Base-by-base conservation (phyloP, 35 echinoderm and acorn worm species). In the Stichopus chloronotus region DNA sequence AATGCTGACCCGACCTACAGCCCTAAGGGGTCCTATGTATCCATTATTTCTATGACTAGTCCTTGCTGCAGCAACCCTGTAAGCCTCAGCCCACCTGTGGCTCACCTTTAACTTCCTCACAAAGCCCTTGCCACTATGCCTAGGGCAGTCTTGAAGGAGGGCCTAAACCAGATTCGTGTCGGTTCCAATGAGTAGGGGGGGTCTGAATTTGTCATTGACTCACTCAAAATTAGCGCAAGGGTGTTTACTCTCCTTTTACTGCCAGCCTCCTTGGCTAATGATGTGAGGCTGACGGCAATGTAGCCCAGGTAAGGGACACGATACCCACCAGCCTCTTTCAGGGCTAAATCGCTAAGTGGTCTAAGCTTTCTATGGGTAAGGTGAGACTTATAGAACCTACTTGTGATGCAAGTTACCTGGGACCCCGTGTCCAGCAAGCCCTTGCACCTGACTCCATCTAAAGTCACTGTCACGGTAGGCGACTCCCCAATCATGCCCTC, bases 251-350 rank as follows among this genome's bases (percentile, higher is more conserved):
- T 86, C 58, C 55, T 72, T 9, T 19, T 74, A 19, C 23, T 53
- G 19, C 92, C 92, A 52, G 92, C 81, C 16, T 84, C 81, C 13
- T 53, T n/a, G 9, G 56, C 81, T 58, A 72, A 16, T 30, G 63
- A 25, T 5, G 79, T 69, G 30, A 93, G n/a, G 25, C 69, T 55
- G 2, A 87, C 52, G 5, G 58, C 19, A 24, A 94, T 20, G 68
- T 93, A 93, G 4, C 92, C 92, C 6, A 94, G 63, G 84, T 95
- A 92, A 5, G 90, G 90, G 19, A 95, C 94, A 17, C 71, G 10
- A n/a, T 78, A 56, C 13, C 94, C 90, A 24, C 94, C 80, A 52
- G 94, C 90, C 43, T 89, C 90, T 7, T 60, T 76, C 4, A 95
- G 78, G 16, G 10, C n/a, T 0, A 92, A 61, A 65, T 72, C 90